Conservation (phyloP, 2,797 vertebrate species). For the Borostomias antarcticus region DNA sequence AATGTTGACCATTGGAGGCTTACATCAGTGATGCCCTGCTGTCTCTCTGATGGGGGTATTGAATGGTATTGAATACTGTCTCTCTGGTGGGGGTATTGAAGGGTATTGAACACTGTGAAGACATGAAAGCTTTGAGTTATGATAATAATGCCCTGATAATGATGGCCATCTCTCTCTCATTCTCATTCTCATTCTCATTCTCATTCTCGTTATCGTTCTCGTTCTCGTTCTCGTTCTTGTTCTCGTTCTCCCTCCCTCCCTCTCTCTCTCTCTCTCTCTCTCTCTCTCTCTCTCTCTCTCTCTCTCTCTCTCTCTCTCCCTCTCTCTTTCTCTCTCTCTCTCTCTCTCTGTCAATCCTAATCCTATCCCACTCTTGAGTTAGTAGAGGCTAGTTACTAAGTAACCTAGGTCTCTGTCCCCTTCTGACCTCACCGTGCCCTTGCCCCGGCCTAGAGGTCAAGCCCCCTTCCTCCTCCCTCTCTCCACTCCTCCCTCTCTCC, state of each 20-base stretch:
- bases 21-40: slow-evolving; percentile 31
- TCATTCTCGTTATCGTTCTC: background rate
- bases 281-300: slow-evolving; percentile 3
- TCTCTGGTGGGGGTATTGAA: background rate
- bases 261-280: slow-evolving; percentile 12
- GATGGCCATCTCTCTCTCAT: background rate
- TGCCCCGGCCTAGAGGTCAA: slow-evolving; percentile 58
- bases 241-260: background rate
- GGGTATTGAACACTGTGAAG: background rate
- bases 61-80: background rate
- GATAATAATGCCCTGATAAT: too few relatives aligned
- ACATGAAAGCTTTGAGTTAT: background rate
- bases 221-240: background rate
- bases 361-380: background rate
- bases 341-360: background rate
- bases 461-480: slow-evolving; percentile 21
- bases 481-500: slow-evolving; percentile 8
- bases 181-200: background rate
- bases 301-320: slow-evolving; percentile 6
- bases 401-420: slow-evolving; percentile 58
- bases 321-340: slow-evolving; percentile 5
- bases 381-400: slow-evolving; percentile 67
- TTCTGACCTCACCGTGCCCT: slow-evolving; percentile 66
- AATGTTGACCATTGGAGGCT: slow-evolving; percentile 59
- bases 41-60: background rate